Conservation (phyloP, 2,797 vertebrate genomes). For the Alectoris magna region DNA sequence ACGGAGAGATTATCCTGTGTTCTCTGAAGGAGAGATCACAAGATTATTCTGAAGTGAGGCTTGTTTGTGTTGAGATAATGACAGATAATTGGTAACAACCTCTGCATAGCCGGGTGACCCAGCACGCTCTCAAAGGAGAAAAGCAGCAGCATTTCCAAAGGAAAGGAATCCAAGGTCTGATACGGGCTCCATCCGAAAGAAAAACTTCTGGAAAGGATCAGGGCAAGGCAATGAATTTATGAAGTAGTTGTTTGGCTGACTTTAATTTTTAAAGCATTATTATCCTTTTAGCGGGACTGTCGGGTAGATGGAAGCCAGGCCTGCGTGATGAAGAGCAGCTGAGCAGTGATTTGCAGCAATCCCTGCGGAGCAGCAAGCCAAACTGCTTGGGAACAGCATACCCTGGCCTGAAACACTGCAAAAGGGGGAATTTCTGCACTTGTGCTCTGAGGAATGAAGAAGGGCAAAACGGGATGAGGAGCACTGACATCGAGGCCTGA, state of each 20-base stretch:
- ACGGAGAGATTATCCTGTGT: constrained; percentile 1
- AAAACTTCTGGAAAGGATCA: constrained; percentile 72
- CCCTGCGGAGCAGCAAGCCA: not conserved
- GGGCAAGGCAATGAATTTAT: constrained; percentile 68
- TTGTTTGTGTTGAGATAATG: constrained; percentile 35
- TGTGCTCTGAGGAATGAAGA: not conserved
- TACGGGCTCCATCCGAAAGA: not conserved
- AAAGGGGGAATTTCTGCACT: not conserved
- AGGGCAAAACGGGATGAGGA: not conserved
- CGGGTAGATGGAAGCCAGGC: constrained; percentile 65
- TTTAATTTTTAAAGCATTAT: constrained; percentile 75
- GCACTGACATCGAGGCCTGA: not conserved
- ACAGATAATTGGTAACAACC: constrained; percentile 30
- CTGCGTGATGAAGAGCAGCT: constrained; percentile 58
- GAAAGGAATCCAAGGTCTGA: constrained; percentile 20
- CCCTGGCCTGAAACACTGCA: not conserved
- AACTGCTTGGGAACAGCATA: constrained; percentile 42
- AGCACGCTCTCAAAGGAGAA: not conserved
- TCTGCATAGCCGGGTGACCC: not conserved
- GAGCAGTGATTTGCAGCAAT: constrained; percentile 29
- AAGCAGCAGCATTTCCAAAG: constrained; percentile 31
- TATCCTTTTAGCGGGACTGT: constrained; percentile 67
- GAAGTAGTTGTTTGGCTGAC: constrained; percentile 59
- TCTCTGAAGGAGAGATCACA: constrained; percentile 37
- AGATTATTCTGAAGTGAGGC: not conserved